Conservation (phyloP, 2,888 invertebrate genomes). For the Ectemnius cavifrons region DNA sequence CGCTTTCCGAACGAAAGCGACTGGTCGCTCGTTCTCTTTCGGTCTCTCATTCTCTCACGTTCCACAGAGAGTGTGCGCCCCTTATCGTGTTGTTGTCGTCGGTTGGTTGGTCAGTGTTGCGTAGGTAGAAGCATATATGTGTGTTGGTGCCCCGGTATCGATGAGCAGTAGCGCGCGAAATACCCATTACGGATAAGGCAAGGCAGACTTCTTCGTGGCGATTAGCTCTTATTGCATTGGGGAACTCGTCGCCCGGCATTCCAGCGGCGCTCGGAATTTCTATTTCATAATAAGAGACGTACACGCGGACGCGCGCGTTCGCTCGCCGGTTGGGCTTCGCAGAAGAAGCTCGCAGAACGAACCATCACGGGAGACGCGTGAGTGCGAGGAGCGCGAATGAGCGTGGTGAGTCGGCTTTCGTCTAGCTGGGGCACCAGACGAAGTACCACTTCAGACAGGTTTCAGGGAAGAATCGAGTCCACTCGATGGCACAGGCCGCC, state of each 20-base stretch:
- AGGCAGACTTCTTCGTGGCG: conserved; percentile 39
- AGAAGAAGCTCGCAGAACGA: no score
- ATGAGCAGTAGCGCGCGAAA: conserved; percentile 1
- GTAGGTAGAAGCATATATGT: no score
- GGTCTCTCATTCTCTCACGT: no score
- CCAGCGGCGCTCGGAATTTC: conserved; percentile 65
- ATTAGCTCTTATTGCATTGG: conserved; percentile 62
- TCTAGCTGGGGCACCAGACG: conserved; percentile 12
- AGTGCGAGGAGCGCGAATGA: no score
- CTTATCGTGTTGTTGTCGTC: no score
- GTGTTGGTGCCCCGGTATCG: background rate
- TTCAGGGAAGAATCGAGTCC: conserved; percentile 2
- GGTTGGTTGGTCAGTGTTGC: no score
- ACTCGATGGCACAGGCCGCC: no score
- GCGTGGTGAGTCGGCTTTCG: conserved; percentile 10
- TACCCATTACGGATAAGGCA: conserved; percentile 37
- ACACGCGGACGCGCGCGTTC: conserved; percentile 4
- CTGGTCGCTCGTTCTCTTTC: no score
- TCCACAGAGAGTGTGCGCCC: no score
- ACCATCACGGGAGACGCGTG: no score
- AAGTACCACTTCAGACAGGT: conserved; percentile 24
- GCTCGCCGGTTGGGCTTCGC: no score
- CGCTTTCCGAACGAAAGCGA: no score
- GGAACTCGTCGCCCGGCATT: conserved; percentile 68
- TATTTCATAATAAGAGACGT: conserved; percentile 64